These are phyloP conservation scores for Petrocephalus sullivani DNA, from an alignment of 2,797 vertebrate genomes.

Conservation along the genomic window DNA sequence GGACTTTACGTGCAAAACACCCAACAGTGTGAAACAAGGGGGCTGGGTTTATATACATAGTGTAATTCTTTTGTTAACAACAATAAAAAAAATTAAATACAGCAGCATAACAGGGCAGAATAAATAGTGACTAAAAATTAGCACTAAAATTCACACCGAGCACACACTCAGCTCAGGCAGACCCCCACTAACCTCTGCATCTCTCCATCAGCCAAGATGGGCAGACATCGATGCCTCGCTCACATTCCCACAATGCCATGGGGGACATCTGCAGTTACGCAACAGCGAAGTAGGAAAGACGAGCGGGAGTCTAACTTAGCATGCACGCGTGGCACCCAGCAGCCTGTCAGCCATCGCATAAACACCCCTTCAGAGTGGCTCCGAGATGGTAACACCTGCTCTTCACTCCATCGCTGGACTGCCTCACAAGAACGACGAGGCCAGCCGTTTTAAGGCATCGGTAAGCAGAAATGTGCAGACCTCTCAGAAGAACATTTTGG, in stretches of 20 bases:
- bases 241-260: not conserved
- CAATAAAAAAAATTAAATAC: not conserved
- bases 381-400: not conserved
- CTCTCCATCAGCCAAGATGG: not conserved
- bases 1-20: not conserved
- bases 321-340: not conserved
- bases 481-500: not conserved
- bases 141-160: not conserved
- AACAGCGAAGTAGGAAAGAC: conserved; percentile 3
- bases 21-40: not conserved
- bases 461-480: not conserved
- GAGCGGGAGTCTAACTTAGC: not conserved
- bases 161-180: not conserved
- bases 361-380: not conserved
- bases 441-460: not conserved
- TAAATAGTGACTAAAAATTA: not conserved
- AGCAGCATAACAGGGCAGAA: not conserved
- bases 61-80: not conserved
- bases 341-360: not conserved
- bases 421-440: not conserved
- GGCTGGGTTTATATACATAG: not conserved
- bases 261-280: not conserved
- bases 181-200: not conserved
- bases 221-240: not conserved
- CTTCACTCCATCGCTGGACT: not conserved